Percentiles rank a stretch among this genome's conserved stretches.
Conservation (phyloP, 2,113 vertebrate genomes). For the Coracopsis vasa region DNA sequence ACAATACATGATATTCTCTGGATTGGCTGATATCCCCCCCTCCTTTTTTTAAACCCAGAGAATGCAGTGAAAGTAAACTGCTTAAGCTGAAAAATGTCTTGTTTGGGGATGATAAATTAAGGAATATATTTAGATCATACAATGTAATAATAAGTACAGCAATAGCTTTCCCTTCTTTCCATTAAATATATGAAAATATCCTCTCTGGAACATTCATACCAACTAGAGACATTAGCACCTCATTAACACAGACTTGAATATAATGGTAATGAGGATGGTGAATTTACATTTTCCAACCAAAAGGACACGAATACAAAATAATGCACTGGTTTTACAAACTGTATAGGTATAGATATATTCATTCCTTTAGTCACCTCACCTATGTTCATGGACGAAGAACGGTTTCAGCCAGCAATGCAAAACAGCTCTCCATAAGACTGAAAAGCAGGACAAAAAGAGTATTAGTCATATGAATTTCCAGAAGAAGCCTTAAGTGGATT, state of each 20-base stretch:
- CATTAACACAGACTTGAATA: constrained; percentile 26
- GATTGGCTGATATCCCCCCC: constrained; percentile 15
- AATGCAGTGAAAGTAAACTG: not conserved
- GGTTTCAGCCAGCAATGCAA: not conserved
- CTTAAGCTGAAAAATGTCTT: not conserved
- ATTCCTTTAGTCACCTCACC: not conserved
- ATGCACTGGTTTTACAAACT: not conserved
- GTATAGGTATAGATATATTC: not conserved
- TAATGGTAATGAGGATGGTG: not conserved
- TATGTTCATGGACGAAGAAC: not conserved
- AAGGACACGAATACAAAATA: not conserved
- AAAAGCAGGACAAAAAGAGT: not conserved
- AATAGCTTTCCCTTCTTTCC: not conserved
- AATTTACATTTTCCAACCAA: constrained; percentile 21
- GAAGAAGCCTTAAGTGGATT: not conserved
- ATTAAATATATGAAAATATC: not conserved
- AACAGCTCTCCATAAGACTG: not conserved
- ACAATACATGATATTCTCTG: constrained; percentile 56
- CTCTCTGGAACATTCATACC: not conserved
- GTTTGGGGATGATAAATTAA: not conserved
- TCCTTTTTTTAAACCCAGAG: not conserved
- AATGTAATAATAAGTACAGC: not conserved
- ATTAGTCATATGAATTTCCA: not conserved
- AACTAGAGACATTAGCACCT: not conserved
- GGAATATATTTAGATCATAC: not conserved